These are phyloP conservation scores for Megathymus violae DNA, from an alignment of 1,140 invertebrate genomes.

Conservation along the genomic window DNA sequence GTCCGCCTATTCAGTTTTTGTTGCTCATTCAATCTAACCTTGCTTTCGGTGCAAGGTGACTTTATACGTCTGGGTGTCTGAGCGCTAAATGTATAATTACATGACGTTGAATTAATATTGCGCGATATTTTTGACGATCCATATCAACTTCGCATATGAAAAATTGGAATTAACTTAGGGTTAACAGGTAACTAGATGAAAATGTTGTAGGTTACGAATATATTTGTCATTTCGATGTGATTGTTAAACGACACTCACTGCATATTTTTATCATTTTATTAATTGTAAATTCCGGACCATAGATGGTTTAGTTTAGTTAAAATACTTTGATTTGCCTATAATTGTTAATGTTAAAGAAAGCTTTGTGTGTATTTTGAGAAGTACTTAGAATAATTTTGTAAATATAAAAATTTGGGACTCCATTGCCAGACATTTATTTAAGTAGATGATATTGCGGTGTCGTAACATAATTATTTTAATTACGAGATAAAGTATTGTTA, in stretches of 20 bases:
- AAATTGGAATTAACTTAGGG: slow-evolving; percentile 45
- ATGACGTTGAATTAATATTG: slow-evolving; percentile 70
- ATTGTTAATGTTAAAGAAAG: slow-evolving; percentile 68
- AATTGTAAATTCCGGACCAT: slow-evolving; percentile 55
- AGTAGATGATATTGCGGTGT: slow-evolving; percentile 23
- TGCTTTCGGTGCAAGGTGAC: slow-evolving; percentile 77
- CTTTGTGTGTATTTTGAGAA: slow-evolving; percentile 57
- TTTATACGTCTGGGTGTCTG: slow-evolving; percentile 78
- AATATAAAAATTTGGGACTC: slow-evolving; percentile 67
- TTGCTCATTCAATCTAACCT: slow-evolving; percentile 79
- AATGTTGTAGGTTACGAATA: slow-evolving; percentile 44
- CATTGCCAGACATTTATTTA: slow-evolving; percentile 63
- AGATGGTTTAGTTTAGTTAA: slow-evolving; percentile 61
- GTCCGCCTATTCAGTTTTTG: slow-evolving; percentile 65
- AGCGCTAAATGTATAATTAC: slow-evolving; percentile 79
- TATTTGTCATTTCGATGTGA: slow-evolving; percentile 45
- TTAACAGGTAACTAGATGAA: slow-evolving; percentile 50
- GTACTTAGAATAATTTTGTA: slow-evolving; percentile 69
- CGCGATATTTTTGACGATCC: slow-evolving; percentile 71
- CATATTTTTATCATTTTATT: slow-evolving; percentile 60
- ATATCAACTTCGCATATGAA: slow-evolving; percentile 78
- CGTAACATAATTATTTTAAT: slow-evolving; percentile 22
- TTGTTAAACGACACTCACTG: slow-evolving; percentile 42
- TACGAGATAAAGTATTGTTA: slow-evolving; percentile 28
- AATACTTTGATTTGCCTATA: slow-evolving; percentile 56